A percentile compares a stretch with the other conserved stretches of the same genome.
Conservation (phyloP, 1,140 invertebrate species). For the Halesus radiatus region DNA sequence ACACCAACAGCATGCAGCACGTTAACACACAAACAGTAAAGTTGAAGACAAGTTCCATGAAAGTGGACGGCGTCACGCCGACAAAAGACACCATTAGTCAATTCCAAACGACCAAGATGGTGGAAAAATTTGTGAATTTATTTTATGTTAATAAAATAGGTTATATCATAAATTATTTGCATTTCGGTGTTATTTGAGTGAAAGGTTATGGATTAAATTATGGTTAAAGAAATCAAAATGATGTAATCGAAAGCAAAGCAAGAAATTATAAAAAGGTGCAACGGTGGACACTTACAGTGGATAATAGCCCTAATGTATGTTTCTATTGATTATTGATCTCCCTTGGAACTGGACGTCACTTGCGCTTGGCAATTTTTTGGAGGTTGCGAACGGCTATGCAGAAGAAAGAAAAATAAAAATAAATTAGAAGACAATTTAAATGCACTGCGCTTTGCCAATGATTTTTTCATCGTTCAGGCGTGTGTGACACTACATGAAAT, state of each 20-base stretch:
- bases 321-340: conserved; percentile 54
- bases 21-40: too few species aligned
- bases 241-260: conserved; percentile 23
- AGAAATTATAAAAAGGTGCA: conserved; percentile 48
- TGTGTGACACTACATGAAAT: too few species aligned
- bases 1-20: too few species aligned
- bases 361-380: conserved; percentile 54
- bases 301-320: conserved; percentile 52
- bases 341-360: conserved; percentile 49
- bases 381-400: conserved; percentile 54
- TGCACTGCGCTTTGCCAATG: conserved; percentile 5
- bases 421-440: conserved; percentile 40
- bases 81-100: too few species aligned
- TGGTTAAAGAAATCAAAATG: not conserved
- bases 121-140: too few species aligned
- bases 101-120: too few species aligned
- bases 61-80: too few species aligned
- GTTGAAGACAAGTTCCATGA: too few species aligned
- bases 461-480: too few species aligned
- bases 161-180: not conserved
- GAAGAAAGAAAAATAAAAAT: conserved; percentile 51
- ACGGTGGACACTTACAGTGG: conserved; percentile 55
- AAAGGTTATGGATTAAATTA: conserved; percentile 5
- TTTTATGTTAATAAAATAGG: too few species aligned
- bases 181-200: not conserved